phyloP scores from a whole-genome alignment of 2,888 invertebrate genomes.

The Trisateles emortualis region DNA sequence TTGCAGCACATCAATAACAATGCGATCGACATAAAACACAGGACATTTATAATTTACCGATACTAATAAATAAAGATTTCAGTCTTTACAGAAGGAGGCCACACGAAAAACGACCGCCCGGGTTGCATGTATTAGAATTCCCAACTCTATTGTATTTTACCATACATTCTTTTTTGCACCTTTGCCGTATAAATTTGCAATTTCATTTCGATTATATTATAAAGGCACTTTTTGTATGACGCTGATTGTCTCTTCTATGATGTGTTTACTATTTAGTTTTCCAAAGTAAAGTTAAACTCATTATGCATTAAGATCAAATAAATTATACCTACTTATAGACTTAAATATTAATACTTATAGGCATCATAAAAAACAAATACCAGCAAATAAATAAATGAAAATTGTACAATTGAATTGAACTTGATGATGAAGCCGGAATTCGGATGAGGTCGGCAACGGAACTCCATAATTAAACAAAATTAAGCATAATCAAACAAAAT shows the following conservation, averaged over 20 bases:
- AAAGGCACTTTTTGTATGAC: slow-evolving; percentile 34
- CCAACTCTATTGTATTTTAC: slow-evolving; percentile 81
- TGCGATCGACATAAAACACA: slow-evolving; percentile 74
- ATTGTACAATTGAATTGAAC: too few species aligned
- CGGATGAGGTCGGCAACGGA: too few species aligned
- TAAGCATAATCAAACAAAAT: too few species aligned
- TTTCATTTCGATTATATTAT: slow-evolving; percentile 56
- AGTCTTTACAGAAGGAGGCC: slow-evolving; percentile 68
- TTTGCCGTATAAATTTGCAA: slow-evolving; percentile 76
- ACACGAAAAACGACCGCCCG: slow-evolving; percentile 84
- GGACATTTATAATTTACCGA: slow-evolving; percentile 79
- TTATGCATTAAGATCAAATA: too few species aligned
- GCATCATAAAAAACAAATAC: too few species aligned
- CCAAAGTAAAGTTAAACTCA: too few species aligned
- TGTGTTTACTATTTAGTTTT: background rate
- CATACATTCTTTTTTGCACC: slow-evolving; percentile 85
- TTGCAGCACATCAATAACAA: slow-evolving; percentile 67
- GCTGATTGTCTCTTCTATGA: slow-evolving; percentile 26
- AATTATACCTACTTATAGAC: too few species aligned
- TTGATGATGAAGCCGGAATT: too few species aligned
- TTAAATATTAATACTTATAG: too few species aligned
- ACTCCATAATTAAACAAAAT: too few species aligned
- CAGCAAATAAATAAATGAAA: too few species aligned
- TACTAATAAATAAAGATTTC: slow-evolving; percentile 87
- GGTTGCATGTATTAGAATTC: slow-evolving; percentile 77